phyloP scores from a whole-genome alignment of 2,888 invertebrate genomes.

The Urechis unicinctus region DNA sequence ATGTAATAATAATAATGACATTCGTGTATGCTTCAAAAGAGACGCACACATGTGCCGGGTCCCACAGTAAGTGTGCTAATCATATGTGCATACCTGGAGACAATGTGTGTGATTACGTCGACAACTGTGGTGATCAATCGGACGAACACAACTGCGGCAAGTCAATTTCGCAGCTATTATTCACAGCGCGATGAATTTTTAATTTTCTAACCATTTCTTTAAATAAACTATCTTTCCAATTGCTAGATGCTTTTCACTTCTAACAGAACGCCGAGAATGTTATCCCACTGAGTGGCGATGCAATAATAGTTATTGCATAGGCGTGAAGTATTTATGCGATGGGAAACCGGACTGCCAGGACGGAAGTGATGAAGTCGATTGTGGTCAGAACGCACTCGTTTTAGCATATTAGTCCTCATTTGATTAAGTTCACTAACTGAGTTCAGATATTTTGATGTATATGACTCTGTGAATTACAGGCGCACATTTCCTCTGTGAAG shows the following conservation, averaged over 20 bases:
- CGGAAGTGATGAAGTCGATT: slow-evolving; percentile 39
- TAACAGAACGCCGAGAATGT: slow-evolving; percentile 49
- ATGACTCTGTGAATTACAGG: neutral
- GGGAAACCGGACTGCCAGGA: slow-evolving; percentile 34
- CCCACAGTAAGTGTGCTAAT: slow-evolving; percentile 54
- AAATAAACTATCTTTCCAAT: neutral
- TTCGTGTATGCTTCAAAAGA: slow-evolving; percentile 30
- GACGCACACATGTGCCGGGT: slow-evolving; percentile 49
- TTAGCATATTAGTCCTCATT: neutral
- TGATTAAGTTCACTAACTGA: neutral
- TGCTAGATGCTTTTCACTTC: neutral
- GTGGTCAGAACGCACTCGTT: too few species aligned
- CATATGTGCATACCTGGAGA: slow-evolving; percentile 52
- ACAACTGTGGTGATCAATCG: slow-evolving; percentile 51
- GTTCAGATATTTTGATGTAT: neutral
- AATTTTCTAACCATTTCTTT: neutral
- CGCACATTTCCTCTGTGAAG: slow-evolving; percentile 22
- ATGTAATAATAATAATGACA: neutral
- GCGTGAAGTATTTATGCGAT: slow-evolving; percentile 46
- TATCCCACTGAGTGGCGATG: slow-evolving; percentile 52
- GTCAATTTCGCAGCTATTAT: slow-evolving; percentile 11
- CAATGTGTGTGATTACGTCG: slow-evolving; percentile 44
- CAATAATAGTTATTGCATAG: slow-evolving; percentile 52
- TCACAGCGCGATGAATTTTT: neutral
- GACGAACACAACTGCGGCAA: slow-evolving; percentile 50